Evolutionary conservation across 1,140 invertebrate genomes (phyloP).

Genomic region (Procambarus virginalis): DNA sequence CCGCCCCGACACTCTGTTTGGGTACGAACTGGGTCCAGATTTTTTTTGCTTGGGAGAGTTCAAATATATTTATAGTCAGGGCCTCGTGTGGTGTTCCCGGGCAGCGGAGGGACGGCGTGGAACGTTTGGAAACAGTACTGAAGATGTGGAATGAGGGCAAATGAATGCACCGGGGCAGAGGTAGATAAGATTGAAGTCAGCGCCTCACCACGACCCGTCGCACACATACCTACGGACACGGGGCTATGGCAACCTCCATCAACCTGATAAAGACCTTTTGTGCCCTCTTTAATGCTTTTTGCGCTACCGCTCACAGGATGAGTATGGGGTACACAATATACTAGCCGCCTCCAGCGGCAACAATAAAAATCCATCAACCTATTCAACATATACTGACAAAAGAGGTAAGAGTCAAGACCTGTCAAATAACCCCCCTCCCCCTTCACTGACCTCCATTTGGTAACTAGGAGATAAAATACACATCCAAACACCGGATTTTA

Average conservation of each 20-base stretch:
- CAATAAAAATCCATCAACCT: neutral
- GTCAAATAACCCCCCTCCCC: neutral
- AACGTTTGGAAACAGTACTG: neutral
- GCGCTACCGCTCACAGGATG: too few species aligned
- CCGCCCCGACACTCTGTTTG: constrained; percentile 22
- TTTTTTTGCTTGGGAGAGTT: constrained; percentile 32
- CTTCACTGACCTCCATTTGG: too few species aligned
- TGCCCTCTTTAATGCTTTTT: too few species aligned
- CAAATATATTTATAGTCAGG: constrained; percentile 14
- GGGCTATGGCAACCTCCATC: neutral
- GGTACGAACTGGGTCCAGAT: constrained; percentile 52
- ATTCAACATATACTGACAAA: neutral
- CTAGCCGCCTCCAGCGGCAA: too few species aligned
- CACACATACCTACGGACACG: neutral
- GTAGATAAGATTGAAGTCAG: too few species aligned
- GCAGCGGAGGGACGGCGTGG: neutral
- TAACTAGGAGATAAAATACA: too few species aligned
- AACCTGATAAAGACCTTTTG: too few species aligned
- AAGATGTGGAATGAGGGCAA: neutral
- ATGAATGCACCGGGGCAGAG: neutral
- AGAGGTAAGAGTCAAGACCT: neutral
- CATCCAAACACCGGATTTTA: neutral
- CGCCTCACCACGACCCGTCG: neutral
- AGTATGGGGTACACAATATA: too few species aligned
- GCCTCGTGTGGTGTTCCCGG: neutral